phyloP scores from a whole-genome alignment of 2,113 vertebrate genomes.

The Heloderma charlesbogerti region DNA sequence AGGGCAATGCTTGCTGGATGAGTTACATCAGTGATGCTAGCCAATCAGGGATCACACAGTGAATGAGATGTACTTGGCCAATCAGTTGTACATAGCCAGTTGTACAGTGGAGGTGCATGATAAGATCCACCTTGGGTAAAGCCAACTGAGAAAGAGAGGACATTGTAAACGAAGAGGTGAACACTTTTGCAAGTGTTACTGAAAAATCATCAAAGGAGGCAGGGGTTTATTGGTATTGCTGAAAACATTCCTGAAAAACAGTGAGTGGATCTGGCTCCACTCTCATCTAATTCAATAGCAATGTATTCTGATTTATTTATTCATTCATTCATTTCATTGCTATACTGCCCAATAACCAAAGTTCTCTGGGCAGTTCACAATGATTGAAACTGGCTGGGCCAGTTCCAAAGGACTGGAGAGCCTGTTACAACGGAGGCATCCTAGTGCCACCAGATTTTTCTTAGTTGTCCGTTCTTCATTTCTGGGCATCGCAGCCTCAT shows the following conservation, averaged over 20 bases:
- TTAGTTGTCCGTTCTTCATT: background rate
- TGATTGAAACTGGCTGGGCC: too few species aligned
- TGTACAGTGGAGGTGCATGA: background rate
- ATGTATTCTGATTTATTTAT: too few species aligned
- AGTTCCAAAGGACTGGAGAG: background rate
- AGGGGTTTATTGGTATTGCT: background rate
- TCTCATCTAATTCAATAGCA: background rate
- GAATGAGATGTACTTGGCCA: background rate
- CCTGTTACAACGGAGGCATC: background rate
- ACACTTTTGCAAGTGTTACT: background rate
- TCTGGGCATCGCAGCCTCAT: background rate
- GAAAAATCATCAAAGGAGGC: background rate
- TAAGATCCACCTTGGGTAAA: background rate
- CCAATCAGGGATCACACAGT: background rate
- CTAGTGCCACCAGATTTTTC: background rate
- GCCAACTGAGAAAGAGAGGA: background rate
- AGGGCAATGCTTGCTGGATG: background rate
- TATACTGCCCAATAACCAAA: too few species aligned
- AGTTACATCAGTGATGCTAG: too few species aligned
- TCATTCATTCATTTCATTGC: too few species aligned
- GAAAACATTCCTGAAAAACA: background rate
- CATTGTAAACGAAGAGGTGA: background rate
- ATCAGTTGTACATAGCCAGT: too few species aligned
- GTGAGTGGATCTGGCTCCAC: background rate
- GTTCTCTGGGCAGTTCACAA: too few species aligned